A percentile compares a stretch with the other conserved stretches of the same genome.
Evolutionary conservation across 2,888 invertebrate species (phyloP).

Genomic region (Harpagoxenus sublaevis): DNA sequence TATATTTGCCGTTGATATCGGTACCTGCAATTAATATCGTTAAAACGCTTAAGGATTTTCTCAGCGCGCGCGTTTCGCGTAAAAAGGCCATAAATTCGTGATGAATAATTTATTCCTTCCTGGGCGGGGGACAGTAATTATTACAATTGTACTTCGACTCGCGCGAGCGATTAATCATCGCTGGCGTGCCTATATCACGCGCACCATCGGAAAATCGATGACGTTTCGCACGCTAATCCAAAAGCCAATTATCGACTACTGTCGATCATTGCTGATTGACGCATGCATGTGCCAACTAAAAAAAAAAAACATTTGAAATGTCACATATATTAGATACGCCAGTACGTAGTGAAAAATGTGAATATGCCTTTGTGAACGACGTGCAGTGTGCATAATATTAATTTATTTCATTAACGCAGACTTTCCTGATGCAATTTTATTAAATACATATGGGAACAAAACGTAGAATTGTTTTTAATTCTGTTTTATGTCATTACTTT

Average conservation of each 20-base stretch:
- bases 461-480: neutral
- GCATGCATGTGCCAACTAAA: neutral
- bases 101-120: constrained; percentile 53
- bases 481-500: neutral
- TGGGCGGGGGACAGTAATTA: constrained; percentile 47
- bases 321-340: neutral
- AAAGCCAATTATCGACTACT: constrained; percentile 60
- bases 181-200: constrained; percentile 23
- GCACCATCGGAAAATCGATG: constrained; percentile 53
- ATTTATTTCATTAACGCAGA: constrained; percentile 13
- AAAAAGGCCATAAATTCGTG: constrained; percentile 46
- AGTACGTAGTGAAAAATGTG: neutral
- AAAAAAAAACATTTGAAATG: constrained; percentile 13
- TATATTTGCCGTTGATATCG: constrained; percentile 56
- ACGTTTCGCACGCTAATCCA: constrained; percentile 63
- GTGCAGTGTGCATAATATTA: neutral
- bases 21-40: constrained; percentile 57
- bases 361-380: neutral
- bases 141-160: constrained; percentile 54
- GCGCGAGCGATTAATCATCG: constrained; percentile 51
- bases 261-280: constrained; percentile 53
- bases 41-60: constrained; percentile 61
- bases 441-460: neutral
- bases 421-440: neutral
- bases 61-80: constrained; percentile 35